Evolutionary conservation across 2,888 invertebrate genomes (phyloP).

Genomic region (Timema podura): DNA sequence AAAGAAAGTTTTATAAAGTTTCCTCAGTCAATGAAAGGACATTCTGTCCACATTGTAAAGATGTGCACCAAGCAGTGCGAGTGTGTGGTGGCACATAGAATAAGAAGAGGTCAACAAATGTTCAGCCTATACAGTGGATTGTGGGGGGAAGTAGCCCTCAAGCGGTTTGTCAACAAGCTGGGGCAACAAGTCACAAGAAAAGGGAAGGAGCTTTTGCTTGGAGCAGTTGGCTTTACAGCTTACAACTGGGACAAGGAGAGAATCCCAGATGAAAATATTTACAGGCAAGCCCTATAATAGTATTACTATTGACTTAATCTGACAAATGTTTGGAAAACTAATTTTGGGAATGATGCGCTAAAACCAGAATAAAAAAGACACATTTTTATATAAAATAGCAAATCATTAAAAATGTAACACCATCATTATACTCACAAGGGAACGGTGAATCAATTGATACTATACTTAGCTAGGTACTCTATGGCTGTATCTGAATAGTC

Average conservation of each 20-base stretch:
- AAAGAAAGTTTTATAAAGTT: slow-evolving; percentile 21
- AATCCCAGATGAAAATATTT: slow-evolving; percentile 54
- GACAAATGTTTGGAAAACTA: neutral
- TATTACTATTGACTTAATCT: too few species aligned
- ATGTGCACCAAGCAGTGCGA: slow-evolving; percentile 48
- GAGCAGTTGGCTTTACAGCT: slow-evolving; percentile 51
- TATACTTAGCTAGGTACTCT: too few species aligned
- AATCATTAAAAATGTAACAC: too few species aligned
- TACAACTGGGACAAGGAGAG: slow-evolving; percentile 61
- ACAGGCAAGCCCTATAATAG: slow-evolving; percentile 41
- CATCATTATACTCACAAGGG: too few species aligned
- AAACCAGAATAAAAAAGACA: too few species aligned
- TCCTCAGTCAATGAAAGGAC: slow-evolving; percentile 43
- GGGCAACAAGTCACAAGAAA: slow-evolving; percentile 46
- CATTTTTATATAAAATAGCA: too few species aligned
- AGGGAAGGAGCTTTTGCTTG: slow-evolving; percentile 52
- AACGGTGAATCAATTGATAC: too few species aligned
- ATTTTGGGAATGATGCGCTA: neutral
- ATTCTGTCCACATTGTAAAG: slow-evolving; percentile 49
- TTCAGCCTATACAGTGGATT: slow-evolving; percentile 58
- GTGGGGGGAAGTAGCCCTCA: slow-evolving; percentile 59
- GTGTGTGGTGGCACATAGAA: slow-evolving; percentile 52
- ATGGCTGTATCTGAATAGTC: too few species aligned
- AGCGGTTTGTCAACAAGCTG: slow-evolving; percentile 50
- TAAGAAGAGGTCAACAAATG: slow-evolving; percentile 60